phyloP scores from a whole-genome alignment of 2,797 vertebrate genomes.

The Poeciliopsis turneri region DNA sequence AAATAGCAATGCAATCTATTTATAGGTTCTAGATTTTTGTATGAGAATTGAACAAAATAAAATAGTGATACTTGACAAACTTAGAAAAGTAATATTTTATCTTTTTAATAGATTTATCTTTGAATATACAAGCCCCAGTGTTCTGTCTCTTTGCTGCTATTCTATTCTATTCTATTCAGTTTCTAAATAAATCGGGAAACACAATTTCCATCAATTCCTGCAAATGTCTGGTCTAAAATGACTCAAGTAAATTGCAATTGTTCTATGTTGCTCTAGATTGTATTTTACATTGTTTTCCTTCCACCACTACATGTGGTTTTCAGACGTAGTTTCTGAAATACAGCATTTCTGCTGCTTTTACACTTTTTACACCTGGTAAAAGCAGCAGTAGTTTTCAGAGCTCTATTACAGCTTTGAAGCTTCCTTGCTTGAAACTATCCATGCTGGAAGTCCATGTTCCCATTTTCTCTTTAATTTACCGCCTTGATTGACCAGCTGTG shows the following conservation, averaged over 20 bases:
- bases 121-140: background rate
- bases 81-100: too few relatives aligned
- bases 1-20: background rate
- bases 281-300: background rate
- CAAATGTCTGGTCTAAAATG: background rate
- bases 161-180: too few relatives aligned
- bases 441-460: background rate
- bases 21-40: background rate
- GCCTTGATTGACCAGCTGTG: background rate
- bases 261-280: background rate
- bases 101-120: background rate
- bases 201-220: background rate
- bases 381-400: background rate
- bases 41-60: background rate
- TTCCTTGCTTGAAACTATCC: background rate
- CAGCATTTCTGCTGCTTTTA: too few relatives aligned
- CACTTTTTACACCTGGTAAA: background rate
- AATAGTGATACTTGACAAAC: background rate
- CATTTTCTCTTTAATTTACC: background rate
- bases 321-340: too few relatives aligned
- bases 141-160: background rate
- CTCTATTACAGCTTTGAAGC: background rate
- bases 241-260: background rate
- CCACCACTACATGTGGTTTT: background rate
- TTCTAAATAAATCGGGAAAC: too few relatives aligned